Conservation (phyloP, 35 echinoderm and acorn worm genomes). For the Ptychodera flava region DNA sequence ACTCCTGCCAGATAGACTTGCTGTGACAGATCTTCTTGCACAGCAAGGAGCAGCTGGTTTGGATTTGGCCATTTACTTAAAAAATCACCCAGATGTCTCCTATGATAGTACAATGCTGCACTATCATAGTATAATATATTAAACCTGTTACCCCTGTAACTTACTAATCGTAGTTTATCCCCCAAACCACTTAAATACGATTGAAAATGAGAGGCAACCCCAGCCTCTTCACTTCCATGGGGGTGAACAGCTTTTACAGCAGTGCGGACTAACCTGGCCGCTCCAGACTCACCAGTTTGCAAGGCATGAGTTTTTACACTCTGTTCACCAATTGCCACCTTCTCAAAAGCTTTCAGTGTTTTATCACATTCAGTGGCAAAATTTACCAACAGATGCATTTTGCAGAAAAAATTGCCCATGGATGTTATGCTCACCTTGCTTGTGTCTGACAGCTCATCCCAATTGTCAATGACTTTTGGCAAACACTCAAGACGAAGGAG, state of each 20-base stretch:
- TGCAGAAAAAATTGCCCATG: constrained; percentile 30
- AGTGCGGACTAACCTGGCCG: constrained; percentile 45
- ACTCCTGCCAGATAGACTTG: constrained; percentile 17
- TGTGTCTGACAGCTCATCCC: background rate
- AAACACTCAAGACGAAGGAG: background rate
- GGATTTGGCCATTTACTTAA: constrained; percentile 38
- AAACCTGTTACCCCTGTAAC: constrained; percentile 57
- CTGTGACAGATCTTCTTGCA: constrained; percentile 28
- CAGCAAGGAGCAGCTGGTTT: constrained; percentile 35
- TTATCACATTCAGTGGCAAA: constrained; percentile 32
- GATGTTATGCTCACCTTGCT: constrained; percentile 5
- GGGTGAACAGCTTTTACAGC: constrained; percentile 34
- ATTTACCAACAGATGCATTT: constrained; percentile 40
- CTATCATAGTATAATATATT: constrained; percentile 74
- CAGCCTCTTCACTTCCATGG: constrained; percentile 63
- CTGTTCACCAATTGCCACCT: constrained; percentile 29
- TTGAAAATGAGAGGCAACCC: constrained; percentile 22
- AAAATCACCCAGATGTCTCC: constrained; percentile 20
- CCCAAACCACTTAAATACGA: constrained; percentile 17
- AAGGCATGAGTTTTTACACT: constrained; percentile 15
- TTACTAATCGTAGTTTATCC: constrained; percentile 31
- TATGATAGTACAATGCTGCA: constrained; percentile 43
- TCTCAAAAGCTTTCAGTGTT: constrained; percentile 40
- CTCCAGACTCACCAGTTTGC: constrained; percentile 34
- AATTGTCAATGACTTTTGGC: constrained; percentile 16